A percentile compares a stretch with the other conserved stretches of the same genome.
phyloP scores from a whole-genome alignment of 2,113 vertebrate species.

The Corydoras maculifer region DNA sequence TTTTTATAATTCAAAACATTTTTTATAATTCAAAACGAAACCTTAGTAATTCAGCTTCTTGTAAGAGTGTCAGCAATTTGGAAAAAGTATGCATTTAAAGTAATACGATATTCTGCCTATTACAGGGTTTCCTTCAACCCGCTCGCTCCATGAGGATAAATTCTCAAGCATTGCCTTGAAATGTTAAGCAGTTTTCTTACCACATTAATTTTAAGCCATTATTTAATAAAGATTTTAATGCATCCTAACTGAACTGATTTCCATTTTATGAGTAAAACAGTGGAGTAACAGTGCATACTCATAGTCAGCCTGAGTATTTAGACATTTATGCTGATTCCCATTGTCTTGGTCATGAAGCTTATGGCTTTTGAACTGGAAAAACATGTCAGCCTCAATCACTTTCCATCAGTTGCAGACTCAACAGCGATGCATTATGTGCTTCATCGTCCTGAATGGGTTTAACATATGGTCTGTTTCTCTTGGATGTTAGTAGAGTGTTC shows the following conservation, averaged over 20 bases:
- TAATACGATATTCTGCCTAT: not conserved
- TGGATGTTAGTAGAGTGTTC: constrained; percentile 2
- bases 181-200: not conserved
- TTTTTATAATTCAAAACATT: not conserved
- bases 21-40: not conserved
- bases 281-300: not conserved
- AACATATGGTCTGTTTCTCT: constrained; percentile 35
- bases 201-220: not conserved
- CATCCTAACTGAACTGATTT: not conserved
- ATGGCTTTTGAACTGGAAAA: not conserved
- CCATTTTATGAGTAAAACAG: not conserved
- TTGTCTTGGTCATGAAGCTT: constrained; percentile 6
- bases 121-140: not conserved
- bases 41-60: not conserved
- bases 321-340: not conserved
- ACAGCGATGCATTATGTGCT: constrained; percentile 11
- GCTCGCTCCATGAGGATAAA: not conserved
- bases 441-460: constrained; percentile 25
- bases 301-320: no score
- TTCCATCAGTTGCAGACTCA: not conserved
- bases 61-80: constrained; percentile 3
- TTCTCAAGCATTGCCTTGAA: not conserved
- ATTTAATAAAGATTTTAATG: not conserved
- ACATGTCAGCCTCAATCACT: not conserved
- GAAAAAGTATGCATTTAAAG: not conserved